Evolutionary conservation across 2,113 vertebrate species (phyloP).

Genomic region (Chionis minor): DNA sequence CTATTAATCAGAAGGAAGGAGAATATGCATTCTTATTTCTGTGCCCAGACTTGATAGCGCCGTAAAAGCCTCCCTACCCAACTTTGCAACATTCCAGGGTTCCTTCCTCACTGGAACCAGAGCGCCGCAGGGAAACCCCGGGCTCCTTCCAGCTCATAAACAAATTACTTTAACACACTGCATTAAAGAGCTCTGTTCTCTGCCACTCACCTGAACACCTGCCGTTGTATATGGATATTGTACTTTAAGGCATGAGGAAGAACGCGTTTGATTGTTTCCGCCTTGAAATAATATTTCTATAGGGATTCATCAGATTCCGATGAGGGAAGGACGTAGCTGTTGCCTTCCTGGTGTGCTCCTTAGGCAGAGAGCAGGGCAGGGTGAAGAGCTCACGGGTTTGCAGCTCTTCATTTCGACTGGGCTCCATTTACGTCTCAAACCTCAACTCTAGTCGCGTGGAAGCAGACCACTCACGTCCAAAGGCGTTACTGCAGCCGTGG

Average conservation of each 20-base stretch:
- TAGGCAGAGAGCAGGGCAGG: background rate
- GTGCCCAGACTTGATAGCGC: background rate
- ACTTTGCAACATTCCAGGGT: background rate
- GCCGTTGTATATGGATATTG: background rate
- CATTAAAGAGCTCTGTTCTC: background rate
- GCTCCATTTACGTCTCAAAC: background rate
- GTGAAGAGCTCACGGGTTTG: background rate
- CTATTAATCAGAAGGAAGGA: constrained; percentile 58
- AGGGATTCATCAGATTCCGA: background rate
- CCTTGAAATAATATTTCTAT: background rate
- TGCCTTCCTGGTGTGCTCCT: background rate
- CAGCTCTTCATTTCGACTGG: background rate
- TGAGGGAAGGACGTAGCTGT: background rate
- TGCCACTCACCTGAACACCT: background rate
- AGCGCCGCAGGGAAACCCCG: background rate
- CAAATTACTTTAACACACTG: background rate
- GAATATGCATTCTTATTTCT: constrained; percentile 2
- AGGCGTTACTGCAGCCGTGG: background rate
- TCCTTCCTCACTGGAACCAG: background rate
- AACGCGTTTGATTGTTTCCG: background rate
- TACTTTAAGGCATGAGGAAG: background rate
- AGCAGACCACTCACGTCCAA: background rate
- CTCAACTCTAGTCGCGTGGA: background rate
- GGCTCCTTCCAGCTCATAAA: background rate
- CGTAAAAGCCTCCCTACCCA: background rate